Conservation (phyloP, 2,888 invertebrate genomes). For the Hololepta plana region DNA sequence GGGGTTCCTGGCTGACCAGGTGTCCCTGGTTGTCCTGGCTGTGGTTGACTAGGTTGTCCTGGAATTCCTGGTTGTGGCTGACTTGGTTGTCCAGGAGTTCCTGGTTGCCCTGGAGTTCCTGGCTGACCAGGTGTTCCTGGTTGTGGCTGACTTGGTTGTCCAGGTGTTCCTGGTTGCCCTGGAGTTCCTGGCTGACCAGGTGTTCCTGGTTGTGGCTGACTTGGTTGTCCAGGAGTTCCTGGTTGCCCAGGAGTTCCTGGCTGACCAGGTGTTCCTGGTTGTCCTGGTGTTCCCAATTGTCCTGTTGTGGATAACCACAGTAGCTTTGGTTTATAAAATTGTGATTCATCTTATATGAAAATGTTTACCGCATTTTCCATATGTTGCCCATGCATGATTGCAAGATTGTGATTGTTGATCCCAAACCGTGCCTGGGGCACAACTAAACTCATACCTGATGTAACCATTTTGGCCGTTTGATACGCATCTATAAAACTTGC, state of each 20-base stretch:
- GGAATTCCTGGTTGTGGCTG: slow-evolving; percentile 7
- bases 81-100: slow-evolving; percentile 7
- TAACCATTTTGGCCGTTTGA: slow-evolving; percentile 24
- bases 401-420: slow-evolving; percentile 48
- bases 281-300: slow-evolving; percentile 46
- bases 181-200: slow-evolving; percentile 6
- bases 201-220: slow-evolving; percentile 6
- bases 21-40: slow-evolving; percentile 11
- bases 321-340: slow-evolving; percentile 8
- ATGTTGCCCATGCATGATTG: slow-evolving; percentile 43
- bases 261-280: slow-evolving; percentile 32
- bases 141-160: slow-evolving; percentile 9
- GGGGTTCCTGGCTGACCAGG: slow-evolving; percentile 9
- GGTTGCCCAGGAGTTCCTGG: slow-evolving; percentile 8
- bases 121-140: slow-evolving; percentile 7
- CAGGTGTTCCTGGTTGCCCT: slow-evolving; percentile 25
- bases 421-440: slow-evolving; percentile 63
- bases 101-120: slow-evolving; percentile 6
- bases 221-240: slow-evolving; percentile 5
- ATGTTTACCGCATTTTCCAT: slow-evolving; percentile 35
- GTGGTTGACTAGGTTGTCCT: slow-evolving; percentile 7
- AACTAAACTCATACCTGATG: slow-evolving; percentile 43
- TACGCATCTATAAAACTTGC: slow-evolving; percentile 61
- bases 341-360: no score
- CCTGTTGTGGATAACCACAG: slow-evolving; percentile 43